Evolutionary conservation across 2,797 vertebrate genomes (phyloP), one percentile per base, ranked within the genome.

Genomic region (Chaenodraco wilsoni): DNA sequence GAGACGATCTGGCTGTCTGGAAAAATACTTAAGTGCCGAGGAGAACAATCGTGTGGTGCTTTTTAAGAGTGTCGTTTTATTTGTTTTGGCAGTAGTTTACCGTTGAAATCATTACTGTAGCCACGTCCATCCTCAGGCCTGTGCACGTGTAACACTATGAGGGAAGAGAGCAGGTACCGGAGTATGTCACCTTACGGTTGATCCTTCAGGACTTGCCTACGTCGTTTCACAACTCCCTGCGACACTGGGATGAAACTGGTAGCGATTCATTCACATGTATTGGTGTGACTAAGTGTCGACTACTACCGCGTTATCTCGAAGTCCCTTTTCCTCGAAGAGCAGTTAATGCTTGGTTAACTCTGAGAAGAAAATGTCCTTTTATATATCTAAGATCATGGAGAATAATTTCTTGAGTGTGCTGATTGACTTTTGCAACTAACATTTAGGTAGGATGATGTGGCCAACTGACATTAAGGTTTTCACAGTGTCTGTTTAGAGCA

Each of bases 111-210:
- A 10, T 78, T 56, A 52, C 31, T 3, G 21, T 10, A 44, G 64
- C 65, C 67, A 57, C 68, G 58, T 67, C 45, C 51, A 27, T n/a
- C 43, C 72, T 68, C 21, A 45, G 54, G 54, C 72, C 68, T 80
- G 68, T 46, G 64, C 86, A 78, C 71, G 78, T 72, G 68, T 80
- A 80, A 83, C 19, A 59, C 62, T 64, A 75, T 81, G 56, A 82
- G 77, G 49, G n/a, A n/a, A n/a, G n/a, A n/a, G 45, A 55, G 19
- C 19, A 69, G 62, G 76, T 82, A 79, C 78, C 74, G 57, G 74
- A 84, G 72, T 84, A 77, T 78, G 65, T 79, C 78, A 66, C 40
- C 23, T 79, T 72, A 70, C 79, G 60, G 55, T 76, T 64, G 66
- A 56, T 27, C 62, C 63, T 40, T 44, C 33, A 40, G 51, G 43